Percentiles rank a stretch among this genome's conserved stretches.
These are phyloP conservation scores for Ptilorrhoa leucosticta DNA, from an alignment of 2,113 vertebrate species.

Conservation along the genomic window DNA sequence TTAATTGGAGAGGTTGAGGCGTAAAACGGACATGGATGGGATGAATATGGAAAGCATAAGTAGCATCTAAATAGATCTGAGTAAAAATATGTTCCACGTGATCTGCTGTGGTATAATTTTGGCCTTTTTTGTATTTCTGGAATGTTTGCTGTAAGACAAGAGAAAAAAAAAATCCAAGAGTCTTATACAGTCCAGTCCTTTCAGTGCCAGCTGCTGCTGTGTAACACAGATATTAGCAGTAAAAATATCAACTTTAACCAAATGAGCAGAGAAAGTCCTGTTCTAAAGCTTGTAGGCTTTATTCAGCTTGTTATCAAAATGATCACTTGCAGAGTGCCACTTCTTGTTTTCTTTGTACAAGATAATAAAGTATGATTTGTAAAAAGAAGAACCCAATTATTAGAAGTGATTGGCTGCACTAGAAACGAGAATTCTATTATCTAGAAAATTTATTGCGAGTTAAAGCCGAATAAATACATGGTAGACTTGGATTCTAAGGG, in stretches of 20 bases:
- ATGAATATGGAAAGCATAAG: background rate
- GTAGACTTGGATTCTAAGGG: background rate
- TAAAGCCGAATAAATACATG: background rate
- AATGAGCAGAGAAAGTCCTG: background rate
- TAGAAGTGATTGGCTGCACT: background rate
- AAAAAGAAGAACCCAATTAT: background rate
- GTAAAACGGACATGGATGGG: background rate
- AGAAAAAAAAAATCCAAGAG: background rate
- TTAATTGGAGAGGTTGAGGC: background rate
- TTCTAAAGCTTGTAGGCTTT: background rate
- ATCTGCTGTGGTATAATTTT: background rate
- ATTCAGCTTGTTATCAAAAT: background rate
- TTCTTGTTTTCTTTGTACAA: background rate
- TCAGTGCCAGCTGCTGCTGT: background rate
- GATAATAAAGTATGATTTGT: background rate
- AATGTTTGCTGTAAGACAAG: background rate
- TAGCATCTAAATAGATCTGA: background rate
- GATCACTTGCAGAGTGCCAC: background rate
- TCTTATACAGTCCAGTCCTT: background rate
- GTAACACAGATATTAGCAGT: background rate
- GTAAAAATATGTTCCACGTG: background rate
- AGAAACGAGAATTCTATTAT: background rate
- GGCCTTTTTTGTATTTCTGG: background rate
- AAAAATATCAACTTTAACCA: background rate
- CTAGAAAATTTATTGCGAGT: background rate